phyloP scores from a whole-genome alignment of 2,888 invertebrate genomes.

The Corythucha ciliata region DNA sequence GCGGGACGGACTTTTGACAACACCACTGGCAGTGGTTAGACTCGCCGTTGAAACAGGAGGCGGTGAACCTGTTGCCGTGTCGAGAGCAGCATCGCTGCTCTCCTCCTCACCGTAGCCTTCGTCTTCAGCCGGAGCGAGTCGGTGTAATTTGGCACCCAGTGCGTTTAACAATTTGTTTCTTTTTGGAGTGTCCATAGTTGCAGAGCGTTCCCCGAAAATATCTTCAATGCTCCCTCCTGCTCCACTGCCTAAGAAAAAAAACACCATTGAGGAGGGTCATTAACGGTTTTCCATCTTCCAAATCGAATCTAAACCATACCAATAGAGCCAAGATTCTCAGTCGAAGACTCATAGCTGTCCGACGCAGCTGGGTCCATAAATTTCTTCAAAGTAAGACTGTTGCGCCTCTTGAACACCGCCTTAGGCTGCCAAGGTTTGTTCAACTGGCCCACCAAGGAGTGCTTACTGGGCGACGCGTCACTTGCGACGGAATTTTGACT shows the following conservation, averaged over 20 bases:
- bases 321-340: constrained; percentile 34
- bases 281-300: not conserved
- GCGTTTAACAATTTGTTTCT: constrained; percentile 29
- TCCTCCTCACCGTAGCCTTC: too few species aligned
- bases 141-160: constrained; percentile 26
- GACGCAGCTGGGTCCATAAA: constrained; percentile 27
- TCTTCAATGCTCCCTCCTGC: constrained; percentile 31
- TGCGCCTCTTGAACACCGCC: constrained; percentile 32
- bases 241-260: constrained; percentile 18
- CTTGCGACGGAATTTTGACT: not conserved
- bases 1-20: constrained; percentile 48
- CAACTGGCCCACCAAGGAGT: too few species aligned
- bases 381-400: constrained; percentile 32
- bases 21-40: constrained; percentile 29
- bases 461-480: not conserved
- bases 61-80: too few species aligned
- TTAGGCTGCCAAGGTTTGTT: constrained; percentile 26
- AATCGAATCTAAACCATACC: constrained; percentile 13
- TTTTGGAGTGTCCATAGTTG: constrained; percentile 27
- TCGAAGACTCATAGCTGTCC: constrained; percentile 36
- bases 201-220: too few species aligned
- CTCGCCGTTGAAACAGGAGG: too few species aligned
- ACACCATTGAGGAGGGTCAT: not conserved
- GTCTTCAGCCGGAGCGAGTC: constrained; percentile 21
- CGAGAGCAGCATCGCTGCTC: too few species aligned